Evolutionary conservation across 1,140 invertebrate species (phyloP).

Genomic region (Grapholita molesta): DNA sequence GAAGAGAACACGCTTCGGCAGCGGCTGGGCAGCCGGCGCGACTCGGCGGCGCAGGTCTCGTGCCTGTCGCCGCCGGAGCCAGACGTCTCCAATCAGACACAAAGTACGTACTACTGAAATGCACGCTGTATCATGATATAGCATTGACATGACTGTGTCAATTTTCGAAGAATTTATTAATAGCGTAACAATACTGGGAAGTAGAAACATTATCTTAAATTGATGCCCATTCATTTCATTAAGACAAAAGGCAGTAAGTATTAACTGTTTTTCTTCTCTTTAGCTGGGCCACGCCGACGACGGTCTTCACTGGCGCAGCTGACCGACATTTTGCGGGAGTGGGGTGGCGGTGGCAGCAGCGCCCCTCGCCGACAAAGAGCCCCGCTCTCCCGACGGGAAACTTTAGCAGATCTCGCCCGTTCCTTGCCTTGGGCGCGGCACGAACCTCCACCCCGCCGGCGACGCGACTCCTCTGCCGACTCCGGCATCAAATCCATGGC

Average conservation of each 20-base stretch:
- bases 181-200: no score
- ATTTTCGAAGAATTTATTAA: no score
- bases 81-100: constrained; percentile 79
- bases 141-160: no score
- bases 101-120: no score
- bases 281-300: constrained; percentile 82
- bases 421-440: constrained; percentile 86
- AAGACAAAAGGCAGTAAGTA: background rate
- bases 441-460: constrained; percentile 80
- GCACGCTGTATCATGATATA: no score
- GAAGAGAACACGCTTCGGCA: constrained; percentile 91
- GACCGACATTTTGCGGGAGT: constrained; percentile 91
- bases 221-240: constrained; percentile 11
- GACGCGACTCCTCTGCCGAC: constrained; percentile 89
- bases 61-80: constrained; percentile 89
- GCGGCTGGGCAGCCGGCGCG: constrained; percentile 87
- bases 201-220: no score
- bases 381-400: constrained; percentile 89
- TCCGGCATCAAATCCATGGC: constrained; percentile 87
- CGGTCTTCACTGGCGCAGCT: constrained; percentile 91
- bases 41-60: constrained; percentile 93
- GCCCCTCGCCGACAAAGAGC: constrained; percentile 80
- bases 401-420: constrained; percentile 88
- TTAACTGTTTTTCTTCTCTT: constrained; percentile 22
- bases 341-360: constrained; percentile 85